phyloP scores from a whole-genome alignment of 2,797 vertebrate genomes.

The Enteromius treurensis region DNA sequence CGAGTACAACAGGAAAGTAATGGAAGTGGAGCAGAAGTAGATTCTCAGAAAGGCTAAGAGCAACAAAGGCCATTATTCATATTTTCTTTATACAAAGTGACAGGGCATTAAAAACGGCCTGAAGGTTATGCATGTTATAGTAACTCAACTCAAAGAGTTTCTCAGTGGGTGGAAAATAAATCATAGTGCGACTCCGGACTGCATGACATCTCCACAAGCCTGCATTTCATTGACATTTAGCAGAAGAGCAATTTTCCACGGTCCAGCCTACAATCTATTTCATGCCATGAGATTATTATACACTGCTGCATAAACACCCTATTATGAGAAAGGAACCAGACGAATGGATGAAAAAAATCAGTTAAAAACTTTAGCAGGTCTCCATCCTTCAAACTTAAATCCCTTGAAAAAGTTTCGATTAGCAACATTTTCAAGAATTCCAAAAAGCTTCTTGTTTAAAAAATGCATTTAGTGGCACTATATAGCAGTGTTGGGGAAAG shows the following conservation, averaged over 20 bases:
- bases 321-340: not conserved
- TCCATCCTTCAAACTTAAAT: not conserved
- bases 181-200: not conserved
- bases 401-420: not conserved
- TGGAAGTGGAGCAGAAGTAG: conserved; percentile 33
- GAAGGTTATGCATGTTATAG: conserved; percentile 38
- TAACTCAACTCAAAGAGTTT: conserved; percentile 28
- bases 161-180: conserved; percentile 40
- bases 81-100: conserved; percentile 41
- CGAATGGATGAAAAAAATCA: not conserved
- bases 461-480: not conserved
- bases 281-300: conserved; percentile 1
- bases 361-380: not conserved
- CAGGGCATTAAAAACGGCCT: conserved; percentile 41
- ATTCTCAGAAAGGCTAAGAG: conserved; percentile 11
- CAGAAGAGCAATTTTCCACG: conserved; percentile 22
- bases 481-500: not conserved
- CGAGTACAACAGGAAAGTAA: not conserved
- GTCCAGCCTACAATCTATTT: conserved; percentile 15
- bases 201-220: conserved; percentile 22
- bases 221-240: conserved; percentile 40
- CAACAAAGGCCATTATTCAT: conserved; percentile 44
- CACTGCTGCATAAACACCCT: not conserved
- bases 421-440: conserved; percentile 12
- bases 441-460: not conserved